A percentile compares a stretch with the other conserved stretches of the same genome.
These are phyloP conservation scores for Drosophila mulleri DNA, from an alignment of 2,888 invertebrate genomes.

Conservation along the genomic window DNA sequence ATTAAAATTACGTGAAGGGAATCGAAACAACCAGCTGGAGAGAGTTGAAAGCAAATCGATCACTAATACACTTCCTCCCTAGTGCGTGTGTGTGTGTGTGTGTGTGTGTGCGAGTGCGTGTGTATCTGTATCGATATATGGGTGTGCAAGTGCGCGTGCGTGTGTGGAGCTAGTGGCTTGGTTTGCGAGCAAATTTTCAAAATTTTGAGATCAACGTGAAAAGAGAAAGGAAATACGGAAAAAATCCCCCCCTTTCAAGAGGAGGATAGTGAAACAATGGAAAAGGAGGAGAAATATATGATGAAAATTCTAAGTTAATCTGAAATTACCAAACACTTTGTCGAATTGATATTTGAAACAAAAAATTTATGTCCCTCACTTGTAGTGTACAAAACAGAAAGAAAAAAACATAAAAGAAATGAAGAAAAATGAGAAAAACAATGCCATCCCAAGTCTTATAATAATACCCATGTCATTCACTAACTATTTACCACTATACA, in stretches of 20 bases:
- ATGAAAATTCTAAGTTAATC: conserved; percentile 23
- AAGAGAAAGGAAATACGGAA: not conserved
- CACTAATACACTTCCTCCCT: too few relatives aligned
- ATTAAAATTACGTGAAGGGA: not conserved
- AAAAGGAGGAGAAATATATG: not conserved
- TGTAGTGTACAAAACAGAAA: not conserved
- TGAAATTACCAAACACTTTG: conserved; percentile 11
- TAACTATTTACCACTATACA: not conserved
- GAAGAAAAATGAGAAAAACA: not conserved
- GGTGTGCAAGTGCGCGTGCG: not conserved
- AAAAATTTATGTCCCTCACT: not conserved
- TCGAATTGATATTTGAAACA: conserved; percentile 23
- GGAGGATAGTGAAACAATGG: not conserved
- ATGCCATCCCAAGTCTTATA: conserved; percentile 6
- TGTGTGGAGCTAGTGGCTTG: not conserved
- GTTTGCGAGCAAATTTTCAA: conserved; percentile 17
- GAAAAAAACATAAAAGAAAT: not conserved
- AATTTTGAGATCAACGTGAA: conserved; percentile 16
- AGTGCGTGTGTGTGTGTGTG: not conserved
- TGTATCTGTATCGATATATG: not conserved
- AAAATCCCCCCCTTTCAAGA: not conserved
- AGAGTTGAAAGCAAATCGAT: not conserved
- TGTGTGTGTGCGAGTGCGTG: not conserved
- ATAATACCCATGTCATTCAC: conserved; percentile 1
- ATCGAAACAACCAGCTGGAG: not conserved